Evolutionary conservation across 1,140 invertebrate genomes (phyloP).

Genomic region (Maconellicoccus hirsutus): DNA sequence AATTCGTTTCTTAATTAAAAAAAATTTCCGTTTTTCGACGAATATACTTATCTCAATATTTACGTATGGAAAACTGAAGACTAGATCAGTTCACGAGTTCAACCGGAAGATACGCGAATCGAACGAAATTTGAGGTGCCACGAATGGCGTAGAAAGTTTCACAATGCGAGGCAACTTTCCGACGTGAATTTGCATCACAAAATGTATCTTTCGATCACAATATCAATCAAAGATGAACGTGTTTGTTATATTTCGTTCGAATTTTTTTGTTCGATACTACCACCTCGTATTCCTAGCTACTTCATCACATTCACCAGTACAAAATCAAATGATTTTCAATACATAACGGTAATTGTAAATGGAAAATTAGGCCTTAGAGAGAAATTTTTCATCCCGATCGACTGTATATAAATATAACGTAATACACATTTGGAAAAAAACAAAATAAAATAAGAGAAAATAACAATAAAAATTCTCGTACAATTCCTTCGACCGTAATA

Average conservation of each 20-base stretch:
- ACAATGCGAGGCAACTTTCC: slow-evolving; percentile 1
- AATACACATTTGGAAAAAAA: not conserved
- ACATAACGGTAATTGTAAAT: not conserved
- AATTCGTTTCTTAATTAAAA: too few species aligned
- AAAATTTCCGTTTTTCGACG: too few species aligned
- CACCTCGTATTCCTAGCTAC: not conserved
- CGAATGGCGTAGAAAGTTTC: not conserved
- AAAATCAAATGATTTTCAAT: not conserved
- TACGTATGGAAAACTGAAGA: slow-evolving; percentile 15
- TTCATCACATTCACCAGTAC: slow-evolving; percentile 3
- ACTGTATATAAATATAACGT: not conserved
- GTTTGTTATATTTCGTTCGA: not conserved
- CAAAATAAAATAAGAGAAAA: not conserved
- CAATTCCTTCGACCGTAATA: not conserved
- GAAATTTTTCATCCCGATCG: not conserved
- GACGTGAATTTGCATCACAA: not conserved
- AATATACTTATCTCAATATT: not conserved
- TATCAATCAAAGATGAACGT: not conserved
- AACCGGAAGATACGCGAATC: not conserved
- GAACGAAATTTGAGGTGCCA: not conserved
- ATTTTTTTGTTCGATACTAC: not conserved
- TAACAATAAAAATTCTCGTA: not conserved
- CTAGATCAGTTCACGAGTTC: not conserved
- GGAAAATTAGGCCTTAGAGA: slow-evolving; percentile 1
- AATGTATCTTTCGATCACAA: not conserved